These are phyloP conservation scores for Cataglyphis cursor DNA, from an alignment of 2,888 invertebrate species.

Conservation along the genomic window DNA sequence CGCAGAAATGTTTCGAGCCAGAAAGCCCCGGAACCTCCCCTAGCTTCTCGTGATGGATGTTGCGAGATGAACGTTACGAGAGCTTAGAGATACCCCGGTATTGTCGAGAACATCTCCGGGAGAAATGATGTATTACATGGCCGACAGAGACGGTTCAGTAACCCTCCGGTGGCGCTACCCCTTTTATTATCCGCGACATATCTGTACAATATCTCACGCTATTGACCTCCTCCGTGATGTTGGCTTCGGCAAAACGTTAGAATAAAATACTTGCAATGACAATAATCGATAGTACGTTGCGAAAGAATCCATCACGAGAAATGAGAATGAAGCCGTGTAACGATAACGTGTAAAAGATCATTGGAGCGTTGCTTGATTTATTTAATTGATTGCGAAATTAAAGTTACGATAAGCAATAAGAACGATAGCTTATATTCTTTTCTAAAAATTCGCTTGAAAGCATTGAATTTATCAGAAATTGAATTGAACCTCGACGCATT, in stretches of 20 bases:
- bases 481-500: conserved; percentile 28
- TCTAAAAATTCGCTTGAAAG: conserved; percentile 24
- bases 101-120: conserved; percentile 16
- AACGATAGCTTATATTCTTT: conserved; percentile 6
- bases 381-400: not conserved
- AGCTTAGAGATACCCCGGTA: not conserved
- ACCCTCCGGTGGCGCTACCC: conserved; percentile 69
- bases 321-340: conserved; percentile 38
- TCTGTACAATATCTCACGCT: conserved; percentile 64
- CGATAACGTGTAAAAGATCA: not conserved
- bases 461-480: conserved; percentile 35
- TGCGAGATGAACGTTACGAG: conserved; percentile 13
- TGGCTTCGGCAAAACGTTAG: conserved; percentile 12
- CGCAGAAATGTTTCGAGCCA: conserved; percentile 13
- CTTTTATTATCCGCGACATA: conserved; percentile 75
- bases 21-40: not conserved
- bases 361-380: not conserved
- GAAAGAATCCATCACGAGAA: not conserved
- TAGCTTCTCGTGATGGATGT: conserved; percentile 23
- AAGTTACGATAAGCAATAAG: not conserved
- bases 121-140: conserved; percentile 60
- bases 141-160: conserved; percentile 67
- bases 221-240: conserved; percentile 58
- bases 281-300: conserved; percentile 42
- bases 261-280: conserved; percentile 11